Evolutionary conservation across 2,888 invertebrate species (phyloP).

Genomic region (Globia sparganii): DNA sequence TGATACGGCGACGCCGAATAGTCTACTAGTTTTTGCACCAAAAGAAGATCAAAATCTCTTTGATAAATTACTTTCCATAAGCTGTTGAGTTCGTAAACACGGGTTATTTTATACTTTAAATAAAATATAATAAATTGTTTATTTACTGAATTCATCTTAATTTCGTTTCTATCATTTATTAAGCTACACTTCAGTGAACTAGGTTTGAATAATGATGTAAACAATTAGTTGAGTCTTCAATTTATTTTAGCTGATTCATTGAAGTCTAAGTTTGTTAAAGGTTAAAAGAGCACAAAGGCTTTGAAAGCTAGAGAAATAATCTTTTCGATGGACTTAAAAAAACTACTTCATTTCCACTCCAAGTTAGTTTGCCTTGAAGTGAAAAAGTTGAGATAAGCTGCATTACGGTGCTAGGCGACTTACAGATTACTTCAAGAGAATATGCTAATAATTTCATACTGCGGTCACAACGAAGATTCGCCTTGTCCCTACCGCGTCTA

Average conservation of each 20-base stretch:
- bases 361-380: conserved; percentile 1
- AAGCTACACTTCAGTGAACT: conserved; percentile 53
- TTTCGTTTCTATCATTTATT: conserved; percentile 69
- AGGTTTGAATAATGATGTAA: conserved; percentile 54
- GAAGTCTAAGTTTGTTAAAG: conserved; percentile 10
- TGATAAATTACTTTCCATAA: conserved; percentile 60
- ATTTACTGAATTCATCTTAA: conserved; percentile 50
- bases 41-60: conserved; percentile 49
- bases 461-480: background rate
- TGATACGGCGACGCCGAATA: conserved; percentile 44
- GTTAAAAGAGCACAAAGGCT: background rate
- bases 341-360: conserved; percentile 19
- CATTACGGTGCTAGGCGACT: background rate
- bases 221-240: conserved; percentile 54
- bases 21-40: conserved; percentile 50
- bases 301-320: background rate
- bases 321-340: conserved; percentile 12
- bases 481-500: background rate
- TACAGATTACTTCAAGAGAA: conserved; percentile 1
- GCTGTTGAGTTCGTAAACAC: conserved; percentile 44
- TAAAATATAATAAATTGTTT: conserved; percentile 38
- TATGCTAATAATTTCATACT: background rate
- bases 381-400: conserved; percentile 29
- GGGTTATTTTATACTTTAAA: conserved; percentile 24
- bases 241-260: conserved; percentile 39